Base-by-base conservation (phyloP, 2,888 invertebrate genomes). In the Drosophila meridionalis region DNA sequence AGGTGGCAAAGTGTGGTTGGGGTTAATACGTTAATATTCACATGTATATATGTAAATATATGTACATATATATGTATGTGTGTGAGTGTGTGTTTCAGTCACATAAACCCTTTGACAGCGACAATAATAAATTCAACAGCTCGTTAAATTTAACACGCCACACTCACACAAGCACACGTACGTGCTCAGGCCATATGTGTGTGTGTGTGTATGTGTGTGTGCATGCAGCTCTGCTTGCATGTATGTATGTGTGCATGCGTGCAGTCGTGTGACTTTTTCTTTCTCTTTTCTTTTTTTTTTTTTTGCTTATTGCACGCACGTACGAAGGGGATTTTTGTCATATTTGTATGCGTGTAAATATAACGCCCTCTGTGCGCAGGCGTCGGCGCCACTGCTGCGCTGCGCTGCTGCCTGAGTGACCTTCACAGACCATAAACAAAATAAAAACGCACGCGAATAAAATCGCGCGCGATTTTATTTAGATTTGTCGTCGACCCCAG, bases 401-500 rank as follows among this genome's bases (percentile, higher is more conserved):
- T 42, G 56, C 26, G 20, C 34, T 36, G 61, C 62, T 63, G 64
- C 43, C 60, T 53, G 66, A 57, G 14, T 76, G 77, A 78, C 77
- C 77, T 78, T 80, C 77, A 48, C 56, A 76, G 58, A 32, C 40
- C 36, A 64, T 63, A 58, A 59, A 52, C 42, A 65, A 57, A 59
- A 42, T 47, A 38, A 52, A 76, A 69, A 66, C 59, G 56, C 61
- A 76, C 34, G 66, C 76, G 65, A 66, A 58, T 80, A 66, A 80
- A 70, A 76, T 63, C 62, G 59, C 80, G 66, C 57, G 71, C 77
- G 43, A 60, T 76, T 70, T 70, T 65, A 70, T 70, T 73, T 63
- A 50, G 78, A 66, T 76, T 77, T 77, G 76, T 79, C 65, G 69
- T 79, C 66, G 80, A 77, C 76, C 77, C 80, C 80, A 48, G 32